These are phyloP conservation scores for Dallia pectoralis DNA, from an alignment of 2,797 vertebrate genomes.

Conservation along the genomic window DNA sequence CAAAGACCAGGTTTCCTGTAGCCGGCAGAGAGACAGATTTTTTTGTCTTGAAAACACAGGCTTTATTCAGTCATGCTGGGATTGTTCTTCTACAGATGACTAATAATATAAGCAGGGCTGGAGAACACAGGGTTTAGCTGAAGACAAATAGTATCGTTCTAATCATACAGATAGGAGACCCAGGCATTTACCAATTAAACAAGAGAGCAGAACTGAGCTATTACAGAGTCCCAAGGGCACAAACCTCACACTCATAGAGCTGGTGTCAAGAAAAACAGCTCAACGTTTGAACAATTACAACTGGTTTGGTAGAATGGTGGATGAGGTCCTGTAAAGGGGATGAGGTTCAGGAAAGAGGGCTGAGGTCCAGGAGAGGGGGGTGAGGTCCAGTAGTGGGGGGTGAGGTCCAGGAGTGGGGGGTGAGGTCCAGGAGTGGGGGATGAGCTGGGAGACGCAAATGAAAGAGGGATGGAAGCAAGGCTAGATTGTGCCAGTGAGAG, in stretches of 20 bases:
- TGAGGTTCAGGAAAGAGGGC: too few species aligned
- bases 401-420: too few species aligned
- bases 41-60: slow-evolving; percentile 16
- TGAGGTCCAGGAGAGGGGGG: too few species aligned
- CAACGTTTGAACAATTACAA: background rate
- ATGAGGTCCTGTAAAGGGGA: too few species aligned
- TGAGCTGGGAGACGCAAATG: background rate
- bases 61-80: background rate
- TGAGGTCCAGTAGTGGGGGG: too few species aligned
- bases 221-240: background rate
- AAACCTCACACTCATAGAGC: background rate
- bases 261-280: background rate
- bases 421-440: background rate
- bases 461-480: slow-evolving; percentile 15
- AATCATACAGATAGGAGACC: background rate
- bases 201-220: background rate
- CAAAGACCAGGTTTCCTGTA: background rate
- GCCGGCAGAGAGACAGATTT: slow-evolving; percentile 11
- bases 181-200: background rate
- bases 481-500: slow-evolving; percentile 19
- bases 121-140: background rate
- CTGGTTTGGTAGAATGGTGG: too few species aligned
- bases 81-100: slow-evolving; percentile 10
- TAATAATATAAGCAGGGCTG: background rate
- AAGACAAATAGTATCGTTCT: background rate